Base-by-base conservation (phyloP, 2,888 invertebrate species). In the Sphaerophoria taeniata region DNA sequence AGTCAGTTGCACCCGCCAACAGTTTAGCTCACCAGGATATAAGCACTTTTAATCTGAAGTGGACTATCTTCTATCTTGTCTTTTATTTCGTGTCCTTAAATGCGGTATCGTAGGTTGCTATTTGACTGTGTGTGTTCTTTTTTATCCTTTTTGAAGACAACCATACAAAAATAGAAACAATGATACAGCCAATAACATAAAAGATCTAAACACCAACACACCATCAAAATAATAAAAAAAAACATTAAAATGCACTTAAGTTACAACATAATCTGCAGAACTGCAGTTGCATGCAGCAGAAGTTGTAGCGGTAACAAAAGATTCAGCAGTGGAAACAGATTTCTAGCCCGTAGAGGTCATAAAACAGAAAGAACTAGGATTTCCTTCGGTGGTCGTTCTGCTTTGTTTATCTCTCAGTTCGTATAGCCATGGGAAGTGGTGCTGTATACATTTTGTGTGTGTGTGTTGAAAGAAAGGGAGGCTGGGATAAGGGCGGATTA, bases 51-150 rank as follows among this genome's bases (percentile, higher is more conserved):
- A 80, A 84, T 84, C 72, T 80, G 60, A 84, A 84, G 84, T 84
- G 84, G 84, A 84, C 84, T 84, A 76, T 84, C 80, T 84, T 72
- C 84, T 84, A 76, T 84, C 80, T 84, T 72, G 74, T 79, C 47
- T 31, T 70, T 73, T 78, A 36, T 73, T 69, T 45, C 51, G 33
- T 53, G 71, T 58, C 11, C 47, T 71, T 53, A 51, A 60, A 55
- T 79, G 79, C 53, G 56, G 79, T 82, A 77, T 55, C 51, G 16
- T 51, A 12, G 11, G 34, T 34, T 14, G 36, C 36, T 36, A 36
- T 6, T 24, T 63, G 24, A 1, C 24, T 2, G 24, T 24, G 24
- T 24, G 24, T 24, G 24, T 45, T 31, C 36, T 49, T 16, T 36
- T 16, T 14, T 16, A 11, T 39, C 24, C 47, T 60, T 53, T n/a